Conservation (phyloP, 1,140 invertebrate genomes). For the Tribolium madens region DNA sequence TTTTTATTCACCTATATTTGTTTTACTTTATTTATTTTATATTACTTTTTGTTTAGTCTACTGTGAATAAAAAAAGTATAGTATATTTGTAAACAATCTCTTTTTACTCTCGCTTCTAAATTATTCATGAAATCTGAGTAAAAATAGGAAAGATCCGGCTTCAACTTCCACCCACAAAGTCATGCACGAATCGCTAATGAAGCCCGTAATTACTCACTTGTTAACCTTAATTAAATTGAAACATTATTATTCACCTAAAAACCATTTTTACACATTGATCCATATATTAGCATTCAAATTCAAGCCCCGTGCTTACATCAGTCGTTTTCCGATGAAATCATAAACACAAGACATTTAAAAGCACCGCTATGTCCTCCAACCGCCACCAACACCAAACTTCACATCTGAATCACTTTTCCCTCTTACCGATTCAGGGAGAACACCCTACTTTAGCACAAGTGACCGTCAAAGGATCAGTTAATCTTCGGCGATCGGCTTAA, state of each 20-base stretch:
- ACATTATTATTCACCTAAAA: neutral
- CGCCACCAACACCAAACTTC: slow-evolving; percentile 4
- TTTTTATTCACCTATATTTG: too few relatives aligned
- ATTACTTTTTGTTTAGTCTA: too few relatives aligned
- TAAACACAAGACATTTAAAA: neutral
- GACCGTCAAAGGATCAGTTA: slow-evolving; percentile 48
- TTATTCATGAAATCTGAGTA: neutral
- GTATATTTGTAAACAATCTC: neutral
- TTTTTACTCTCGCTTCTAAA: neutral
- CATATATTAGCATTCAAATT: neutral
- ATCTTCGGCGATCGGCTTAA: slow-evolving; percentile 54
- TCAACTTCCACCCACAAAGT: neutral
- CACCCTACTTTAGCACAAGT: slow-evolving; percentile 46
- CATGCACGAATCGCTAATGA: neutral
- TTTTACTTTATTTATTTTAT: too few relatives aligned
- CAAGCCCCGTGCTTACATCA: neutral
- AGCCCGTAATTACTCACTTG: neutral
- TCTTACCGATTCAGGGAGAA: slow-evolving; percentile 41
- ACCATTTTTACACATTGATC: neutral
- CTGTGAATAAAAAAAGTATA: neutral
- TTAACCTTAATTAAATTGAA: neutral
- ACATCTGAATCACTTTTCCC: slow-evolving; percentile 42
- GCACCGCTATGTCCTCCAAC: slow-evolving; percentile 29
- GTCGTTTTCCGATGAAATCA: slow-evolving; percentile 22
- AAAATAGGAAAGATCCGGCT: neutral